Base-by-base conservation (phyloP, 2,113 vertebrate genomes). In the Lutjanus erythropterus region DNA sequence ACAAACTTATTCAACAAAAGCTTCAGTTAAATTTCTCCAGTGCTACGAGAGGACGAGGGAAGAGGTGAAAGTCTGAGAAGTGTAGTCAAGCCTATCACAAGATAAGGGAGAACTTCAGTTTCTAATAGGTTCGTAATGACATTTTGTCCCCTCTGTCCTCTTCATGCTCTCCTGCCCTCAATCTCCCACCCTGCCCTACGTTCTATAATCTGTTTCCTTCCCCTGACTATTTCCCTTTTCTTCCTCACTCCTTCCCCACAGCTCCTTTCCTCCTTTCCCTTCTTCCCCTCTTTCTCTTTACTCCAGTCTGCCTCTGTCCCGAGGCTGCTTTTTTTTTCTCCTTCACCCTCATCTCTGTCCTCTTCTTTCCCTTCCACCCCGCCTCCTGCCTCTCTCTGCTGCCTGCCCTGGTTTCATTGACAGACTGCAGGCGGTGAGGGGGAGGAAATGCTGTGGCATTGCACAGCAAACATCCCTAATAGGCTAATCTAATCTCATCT, bases 401-500 rank as follows among this genome's bases (percentile, higher is more conserved):
- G 71, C 73, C 78, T 69, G 83, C 59, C 82, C 42, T 35, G 39
- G 56, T 77, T 81, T 75, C 56, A 64, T 39, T 78, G 87, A 88
- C 84, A 79, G 59, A 67, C 82, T 86, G 87, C 86, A 89, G 88
- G 65, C 67, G 16, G 75, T 5, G 69, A 61, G 86, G 81, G 86
- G 86, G 86, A 75, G 90, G 81, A 73, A 65, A 75, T 78, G 83
- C 83, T 88, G 86, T 64, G 81, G 92, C 90, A 90, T 74, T 89
- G 86, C 87, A 89, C 83, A 76, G 86, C 93, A 93, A 94, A 93
- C 91, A 91, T 91, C 93, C 75, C 91, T 91, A 91, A 92, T 84
- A 88, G 86, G 87, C 85, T 93, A 93, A 94, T 94, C 93, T 93
- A 91, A 93, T 91, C 91, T 91, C 89, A 94, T 94, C 89, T 92